Base-by-base conservation (phyloP, 1,140 invertebrate genomes). In the Bombus difficillimus region DNA sequence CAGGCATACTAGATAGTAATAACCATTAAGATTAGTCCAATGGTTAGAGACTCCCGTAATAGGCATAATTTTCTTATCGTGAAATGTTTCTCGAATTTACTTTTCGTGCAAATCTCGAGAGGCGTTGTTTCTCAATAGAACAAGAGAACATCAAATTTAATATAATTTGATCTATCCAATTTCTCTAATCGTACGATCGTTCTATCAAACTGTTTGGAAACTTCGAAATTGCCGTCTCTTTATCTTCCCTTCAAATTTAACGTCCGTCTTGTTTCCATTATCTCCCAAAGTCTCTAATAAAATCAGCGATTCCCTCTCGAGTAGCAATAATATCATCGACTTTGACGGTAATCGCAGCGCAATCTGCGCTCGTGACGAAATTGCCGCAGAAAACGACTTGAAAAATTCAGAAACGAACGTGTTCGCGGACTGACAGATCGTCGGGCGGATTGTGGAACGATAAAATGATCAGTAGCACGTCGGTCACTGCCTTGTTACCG, bases 381-480 rank as follows among this genome's bases (percentile, higher is more conserved):
- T 37, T 4, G 10, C 2, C 2, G 37, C 25, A 28, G 37, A 28
- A 59, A 62, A n/a, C 59, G 3, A n/a, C 28, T 53, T 53, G 41
- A 32, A 47, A 47, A 73, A 73, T 73, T 43, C 28, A 25, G 9
- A 39, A 10, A 39, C 22, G 25, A 9, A n/a, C 9, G 32, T 15
- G 57, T n/a, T 32, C 22, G 39, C 41, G 15, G n/a, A 2, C 1
- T 39, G 66, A 37, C 37, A 53, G 32, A 10, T 47, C 32, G 41
- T 81, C 41, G 22, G 47, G 22, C 4, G 72, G 39, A 59, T 69
- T 15, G 22, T 12, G 13, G 9, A 3, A 83, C 75, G 76, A 71
- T n/a, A 41, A 62, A 79, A 84, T 62, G 68, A 85, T 73, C 53
- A n/a, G 68, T 39, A 37, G 75, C 18, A 72, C 53, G n/a, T 41